These are phyloP conservation scores for Hippoglossus stenolepis DNA, from an alignment of 2,113 vertebrate genomes.

Conservation along the genomic window DNA sequence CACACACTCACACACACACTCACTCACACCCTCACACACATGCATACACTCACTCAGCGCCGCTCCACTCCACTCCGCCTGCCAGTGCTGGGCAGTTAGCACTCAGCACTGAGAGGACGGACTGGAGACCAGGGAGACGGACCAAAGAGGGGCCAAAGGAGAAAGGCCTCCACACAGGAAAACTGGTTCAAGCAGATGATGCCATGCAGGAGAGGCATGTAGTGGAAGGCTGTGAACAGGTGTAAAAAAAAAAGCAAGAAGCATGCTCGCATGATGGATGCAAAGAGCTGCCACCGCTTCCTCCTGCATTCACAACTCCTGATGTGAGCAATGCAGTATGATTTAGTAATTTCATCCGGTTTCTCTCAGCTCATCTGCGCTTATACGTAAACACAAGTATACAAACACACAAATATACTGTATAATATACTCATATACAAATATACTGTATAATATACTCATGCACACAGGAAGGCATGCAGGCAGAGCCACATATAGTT, in stretches of 20 bases:
- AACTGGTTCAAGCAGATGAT: conserved; percentile 63
- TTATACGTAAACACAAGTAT: not conserved
- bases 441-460: conserved; percentile 2
- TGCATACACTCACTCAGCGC: conserved; percentile 22
- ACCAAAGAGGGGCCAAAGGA: conserved; percentile 64
- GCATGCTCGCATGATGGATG: conserved; percentile 50
- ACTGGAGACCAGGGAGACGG: conserved; percentile 44
- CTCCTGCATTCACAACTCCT: conserved; percentile 36
- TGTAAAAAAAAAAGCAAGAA: conserved; percentile 42
- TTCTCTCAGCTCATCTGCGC: conserved; percentile 21
- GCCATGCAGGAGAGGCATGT: conserved; percentile 66
- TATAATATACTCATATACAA: not conserved
- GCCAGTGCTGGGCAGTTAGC: conserved; percentile 54
- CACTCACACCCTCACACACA: conserved; percentile 21
- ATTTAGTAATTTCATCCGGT: conserved; percentile 19
- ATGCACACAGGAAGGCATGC: conserved; percentile 1
- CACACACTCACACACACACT: conserved; percentile 17
- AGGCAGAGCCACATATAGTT: conserved; percentile 61
- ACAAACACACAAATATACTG: conserved; percentile 10
- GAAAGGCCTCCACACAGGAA: conserved; percentile 52
- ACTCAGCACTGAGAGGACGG: conserved; percentile 41
- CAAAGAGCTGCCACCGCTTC: conserved; percentile 32
- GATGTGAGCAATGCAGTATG: conserved; percentile 7
- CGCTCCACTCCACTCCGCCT: conserved; percentile 23
- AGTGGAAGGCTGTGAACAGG: conserved; percentile 49